Base-by-base conservation (phyloP, 2,797 vertebrate species). In the Astyanax mexicanus region DNA sequence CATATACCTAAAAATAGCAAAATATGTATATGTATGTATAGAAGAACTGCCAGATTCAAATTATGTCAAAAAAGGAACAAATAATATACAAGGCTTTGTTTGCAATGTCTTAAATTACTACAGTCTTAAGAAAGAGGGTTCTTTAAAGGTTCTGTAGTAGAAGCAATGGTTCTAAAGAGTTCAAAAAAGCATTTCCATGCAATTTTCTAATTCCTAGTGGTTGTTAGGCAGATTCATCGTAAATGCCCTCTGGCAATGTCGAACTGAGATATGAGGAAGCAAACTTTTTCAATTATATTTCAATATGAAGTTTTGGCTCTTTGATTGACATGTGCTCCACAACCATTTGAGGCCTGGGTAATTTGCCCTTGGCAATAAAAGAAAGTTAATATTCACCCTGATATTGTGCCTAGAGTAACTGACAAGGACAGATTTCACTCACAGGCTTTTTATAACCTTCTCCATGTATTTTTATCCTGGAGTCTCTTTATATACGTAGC, bases 241-340 rank as follows among this genome's bases (percentile, higher is more conserved):
- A 17, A 60, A 77, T 40, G 42, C 72, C 81, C 78, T 74, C 25
- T 64, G 81, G 81, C 79, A 73, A 83, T 69, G 72, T 21, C 69
- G 70, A 23, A 35, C 47, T 52, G 54, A 82, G 57, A 71, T 45
- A 60, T 76, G 35, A 68, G 47, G 29, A 77, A 49, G 60, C 51
- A 42, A 65, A 69, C 57, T 65, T 80, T 83, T 81, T 61, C 81
- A 83, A 83, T 83, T 83, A 83, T 60, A 74, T 80, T 66, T 70
- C 10, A 58, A 60, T 51, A 72, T 75, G 52, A 40, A 61, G 60
- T 51, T 70, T 37, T 19, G 27, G 12, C 38, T 42, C 72, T 60
- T 69, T 83, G 81, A 83, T 74, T 83, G 81, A 78, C 81, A 83
- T 51, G n/a, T 71, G 42, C 72, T 79, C 54, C 38, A 67, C 42